Evolutionary conservation across 2,113 vertebrate genomes (phyloP).

Genomic region (Varanus komodoensis): DNA sequence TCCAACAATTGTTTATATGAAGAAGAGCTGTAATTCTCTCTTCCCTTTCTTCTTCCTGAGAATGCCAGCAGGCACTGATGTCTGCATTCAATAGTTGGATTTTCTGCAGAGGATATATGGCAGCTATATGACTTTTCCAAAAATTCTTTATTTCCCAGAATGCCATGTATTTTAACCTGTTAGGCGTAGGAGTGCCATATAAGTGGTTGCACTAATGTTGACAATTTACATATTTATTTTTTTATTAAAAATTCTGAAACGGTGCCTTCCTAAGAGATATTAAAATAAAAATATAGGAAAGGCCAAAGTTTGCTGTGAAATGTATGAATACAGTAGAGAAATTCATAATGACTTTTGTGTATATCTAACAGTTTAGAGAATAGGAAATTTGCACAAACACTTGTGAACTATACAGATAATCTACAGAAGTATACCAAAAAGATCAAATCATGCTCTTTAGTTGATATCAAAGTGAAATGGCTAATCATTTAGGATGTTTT

Average conservation of each 20-base stretch:
- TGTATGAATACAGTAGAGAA: slow-evolving; percentile 10
- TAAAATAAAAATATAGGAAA: slow-evolving; percentile 41
- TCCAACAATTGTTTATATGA: slow-evolving; percentile 51
- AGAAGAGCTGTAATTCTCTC: slow-evolving; percentile 58
- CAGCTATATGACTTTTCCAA: slow-evolving; percentile 60
- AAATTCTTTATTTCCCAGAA: slow-evolving; percentile 51
- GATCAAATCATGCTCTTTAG: slow-evolving; percentile 21
- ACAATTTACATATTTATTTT: slow-evolving; percentile 67
- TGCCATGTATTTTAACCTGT: slow-evolving; percentile 53
- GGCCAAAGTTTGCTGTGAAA: slow-evolving; percentile 39
- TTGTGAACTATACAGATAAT: slow-evolving; percentile 46
- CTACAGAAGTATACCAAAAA: slow-evolving; percentile 20
- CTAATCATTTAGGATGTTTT: slow-evolving; percentile 38
- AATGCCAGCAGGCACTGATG: slow-evolving; percentile 53
- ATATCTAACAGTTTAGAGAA: slow-evolving; percentile 36
- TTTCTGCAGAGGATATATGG: slow-evolving; percentile 43
- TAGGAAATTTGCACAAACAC: slow-evolving; percentile 54
- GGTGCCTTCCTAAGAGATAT: slow-evolving; percentile 36
- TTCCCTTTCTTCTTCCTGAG: slow-evolving; percentile 46
- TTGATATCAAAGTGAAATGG: slow-evolving; percentile 34
- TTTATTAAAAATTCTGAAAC: slow-evolving; percentile 61
- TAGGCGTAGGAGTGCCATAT: slow-evolving; percentile 56
- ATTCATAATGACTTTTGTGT: slow-evolving; percentile 23
- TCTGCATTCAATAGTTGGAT: slow-evolving; percentile 31
- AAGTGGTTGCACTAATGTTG: slow-evolving; percentile 69